A percentile compares a stretch with the other conserved stretches of the same genome.
Conservation (phyloP, 2,113 vertebrate genomes). For the Salvelinus namaycush region DNA sequence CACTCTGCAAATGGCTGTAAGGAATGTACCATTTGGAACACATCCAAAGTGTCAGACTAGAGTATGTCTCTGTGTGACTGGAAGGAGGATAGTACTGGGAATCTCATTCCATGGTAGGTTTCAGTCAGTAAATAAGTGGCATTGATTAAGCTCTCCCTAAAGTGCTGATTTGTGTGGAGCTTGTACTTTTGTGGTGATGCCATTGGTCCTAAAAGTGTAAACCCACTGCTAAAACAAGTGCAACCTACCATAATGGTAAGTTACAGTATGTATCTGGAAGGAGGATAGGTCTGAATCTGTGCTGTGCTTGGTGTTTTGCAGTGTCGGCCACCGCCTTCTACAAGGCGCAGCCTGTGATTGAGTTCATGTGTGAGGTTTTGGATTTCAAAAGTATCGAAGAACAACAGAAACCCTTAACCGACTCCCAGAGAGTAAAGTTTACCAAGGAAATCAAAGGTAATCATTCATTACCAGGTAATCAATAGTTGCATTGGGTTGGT, state of each 20-base stretch:
- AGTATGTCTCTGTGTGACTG: not conserved
- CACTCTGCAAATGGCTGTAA: no score
- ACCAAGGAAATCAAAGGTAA: slow-evolving; percentile 99
- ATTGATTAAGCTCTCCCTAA: no score
- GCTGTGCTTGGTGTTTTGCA: slow-evolving; percentile 48
- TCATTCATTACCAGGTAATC: not conserved
- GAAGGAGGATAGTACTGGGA: not conserved
- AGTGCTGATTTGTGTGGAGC: no score
- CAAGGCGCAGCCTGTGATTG: slow-evolving; percentile 98
- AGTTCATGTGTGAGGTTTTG: slow-evolving; percentile 99
- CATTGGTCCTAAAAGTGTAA: no score
- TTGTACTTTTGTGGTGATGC: no score
- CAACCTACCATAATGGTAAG: no score
- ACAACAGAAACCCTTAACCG: slow-evolving; percentile 98
- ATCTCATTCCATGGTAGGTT: no score
- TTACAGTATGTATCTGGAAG: no score
- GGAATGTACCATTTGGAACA: no score
- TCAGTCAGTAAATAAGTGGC: no score
- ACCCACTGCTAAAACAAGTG: no score
- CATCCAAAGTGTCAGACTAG: not conserved
- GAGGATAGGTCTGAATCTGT: not conserved
- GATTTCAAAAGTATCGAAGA: slow-evolving; percentile 99
- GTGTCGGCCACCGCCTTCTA: slow-evolving; percentile 97
- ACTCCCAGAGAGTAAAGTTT: slow-evolving; percentile 99
- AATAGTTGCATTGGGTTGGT: no score